Conservation (phyloP, 2,797 vertebrate species). For the Cheirogaleus major region DNA sequence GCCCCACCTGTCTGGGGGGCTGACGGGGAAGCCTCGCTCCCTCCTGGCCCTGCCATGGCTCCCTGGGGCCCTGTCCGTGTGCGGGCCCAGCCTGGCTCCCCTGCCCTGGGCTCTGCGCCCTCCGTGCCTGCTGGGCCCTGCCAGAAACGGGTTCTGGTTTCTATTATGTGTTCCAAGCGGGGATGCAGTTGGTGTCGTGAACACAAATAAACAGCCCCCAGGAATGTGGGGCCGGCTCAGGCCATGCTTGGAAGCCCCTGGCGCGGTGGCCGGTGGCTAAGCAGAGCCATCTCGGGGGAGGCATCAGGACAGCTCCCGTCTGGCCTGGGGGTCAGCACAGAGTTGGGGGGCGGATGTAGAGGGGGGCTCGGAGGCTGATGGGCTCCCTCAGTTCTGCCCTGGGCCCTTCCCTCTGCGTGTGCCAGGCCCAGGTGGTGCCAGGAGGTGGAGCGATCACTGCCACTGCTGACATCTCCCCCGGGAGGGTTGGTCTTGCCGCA, state of each 20-base stretch:
- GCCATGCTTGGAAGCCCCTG: fast-evolving
- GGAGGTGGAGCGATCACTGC: not conserved
- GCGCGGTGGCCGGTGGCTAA: not conserved
- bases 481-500: not conserved
- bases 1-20: not conserved
- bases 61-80: fast-evolving
- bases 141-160: conserved; percentile 72
- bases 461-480: fast-evolving
- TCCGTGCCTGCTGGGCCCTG: not conserved
- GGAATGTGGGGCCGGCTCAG: not conserved
- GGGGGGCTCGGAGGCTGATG: fast-evolving
- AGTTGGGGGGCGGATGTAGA: not conserved
- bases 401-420: fast-evolving
- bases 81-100: not conserved
- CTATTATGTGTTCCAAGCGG: conserved; percentile 36
- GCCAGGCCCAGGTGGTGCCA: not conserved
- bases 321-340: not conserved
- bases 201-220: not conserved
- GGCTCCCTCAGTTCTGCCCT: fast-evolving
- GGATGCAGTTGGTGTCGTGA: conserved; percentile 2
- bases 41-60: not conserved
- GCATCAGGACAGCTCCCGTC: not conserved
- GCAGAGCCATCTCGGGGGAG: not conserved
- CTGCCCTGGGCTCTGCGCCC: not conserved
- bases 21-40: not conserved